Conservation (phyloP, 2,113 vertebrate genomes). For the Eleginops maclovinus region DNA sequence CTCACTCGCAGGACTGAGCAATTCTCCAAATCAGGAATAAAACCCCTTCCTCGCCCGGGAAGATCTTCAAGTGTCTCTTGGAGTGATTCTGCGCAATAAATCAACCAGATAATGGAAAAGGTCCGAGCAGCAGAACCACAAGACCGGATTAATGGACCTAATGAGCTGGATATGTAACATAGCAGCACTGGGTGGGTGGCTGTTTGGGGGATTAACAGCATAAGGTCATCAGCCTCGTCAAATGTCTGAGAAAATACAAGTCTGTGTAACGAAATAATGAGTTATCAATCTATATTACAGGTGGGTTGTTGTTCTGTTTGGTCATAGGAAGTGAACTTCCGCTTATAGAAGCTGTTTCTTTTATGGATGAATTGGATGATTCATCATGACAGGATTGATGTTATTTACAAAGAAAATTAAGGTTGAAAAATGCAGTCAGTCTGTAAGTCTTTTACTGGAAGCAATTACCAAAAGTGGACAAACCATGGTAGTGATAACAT, state of each 20-base stretch:
- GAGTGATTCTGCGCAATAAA: conserved; percentile 47
- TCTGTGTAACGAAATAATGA: not conserved
- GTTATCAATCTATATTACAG: not conserved
- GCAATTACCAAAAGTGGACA: not conserved
- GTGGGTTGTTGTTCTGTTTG: not conserved
- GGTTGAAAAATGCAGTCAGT: not conserved
- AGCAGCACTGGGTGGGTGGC: conserved; percentile 20
- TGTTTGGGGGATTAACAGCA: conserved; percentile 16
- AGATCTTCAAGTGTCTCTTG: conserved; percentile 36
- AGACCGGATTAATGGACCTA: conserved; percentile 59
- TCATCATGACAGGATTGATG: not conserved
- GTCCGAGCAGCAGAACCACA: conserved; percentile 39
- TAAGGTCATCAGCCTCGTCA: conserved; percentile 31
- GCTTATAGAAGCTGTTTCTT: not conserved
- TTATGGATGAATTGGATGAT: not conserved
- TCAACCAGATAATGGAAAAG: conserved; percentile 62
- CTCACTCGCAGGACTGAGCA: not conserved
- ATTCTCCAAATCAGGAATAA: conserved; percentile 1
- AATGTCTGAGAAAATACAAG: not conserved
- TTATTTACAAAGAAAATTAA: not conserved
- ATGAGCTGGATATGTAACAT: conserved; percentile 59
- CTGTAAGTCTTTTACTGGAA: not conserved
- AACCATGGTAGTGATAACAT: not conserved
- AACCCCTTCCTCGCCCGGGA: conserved; percentile 19
- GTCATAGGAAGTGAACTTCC: not conserved